Evolutionary conservation across 2,797 vertebrate genomes (phyloP), one percentile per base, ranked within the genome.

Genomic region (Enteromius anoplus): DNA sequence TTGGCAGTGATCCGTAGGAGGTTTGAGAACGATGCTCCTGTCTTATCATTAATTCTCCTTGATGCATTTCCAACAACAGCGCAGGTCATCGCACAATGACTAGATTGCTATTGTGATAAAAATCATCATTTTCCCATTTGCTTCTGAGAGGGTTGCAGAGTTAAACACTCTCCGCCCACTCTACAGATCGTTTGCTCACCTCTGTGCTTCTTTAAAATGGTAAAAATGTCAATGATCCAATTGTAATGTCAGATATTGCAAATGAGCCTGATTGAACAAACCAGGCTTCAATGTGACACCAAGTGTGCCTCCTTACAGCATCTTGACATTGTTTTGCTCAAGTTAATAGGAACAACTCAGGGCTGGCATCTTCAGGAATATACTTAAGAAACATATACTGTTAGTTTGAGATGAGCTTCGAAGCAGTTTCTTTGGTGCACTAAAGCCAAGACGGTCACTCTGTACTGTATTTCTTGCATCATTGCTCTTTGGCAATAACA

Each of bases 1-100:
- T 76, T 71, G 62, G 45, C 49, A 81, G 55, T 17, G 40, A 75
- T 75, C 82, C 4, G 82, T 85, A 34, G 78, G 69, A 85, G 84
- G 78, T 45, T 82, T 55, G 60, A 69, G 53, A 85, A 68, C 72
- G 75, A 78, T 76, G 65, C 78, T 77, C 83, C 45, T 86, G 78
- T 78, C 80, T 60, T 71, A 62, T 70, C 83, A 80, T 84, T 82
- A 69, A 80, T 85, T 85, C 62, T 15, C 72, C 73, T 73, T 78
- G 64, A 75, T 85, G 47, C 62, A 69, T 80, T 87, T 86, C 40
- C 42, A 84, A 83, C 42, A 65, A 75, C 66, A 64, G 72, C 12
- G 32, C 72, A 62, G 40, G 78, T 80, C 79, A 23, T 49, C 51
- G 51, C 26, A 47, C 26, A 47, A 32, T 64, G 78, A 78, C 47